These are phyloP conservation scores for Netta rufina DNA, from an alignment of 2,797 vertebrate genomes.

Conservation along the genomic window DNA sequence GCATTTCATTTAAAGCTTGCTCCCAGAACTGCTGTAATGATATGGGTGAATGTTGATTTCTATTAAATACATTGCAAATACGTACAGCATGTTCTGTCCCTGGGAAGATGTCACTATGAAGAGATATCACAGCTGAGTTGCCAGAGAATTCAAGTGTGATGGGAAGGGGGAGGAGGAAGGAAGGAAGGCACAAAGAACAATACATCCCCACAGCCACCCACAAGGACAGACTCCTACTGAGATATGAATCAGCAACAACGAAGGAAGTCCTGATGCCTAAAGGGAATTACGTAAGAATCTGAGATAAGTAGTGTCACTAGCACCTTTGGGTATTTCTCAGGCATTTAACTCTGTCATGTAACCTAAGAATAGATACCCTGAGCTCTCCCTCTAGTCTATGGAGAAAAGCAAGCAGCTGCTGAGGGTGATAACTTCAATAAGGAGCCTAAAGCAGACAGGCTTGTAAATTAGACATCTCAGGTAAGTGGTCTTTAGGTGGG, in stretches of 20 bases:
- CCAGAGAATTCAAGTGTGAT: conserved; percentile 29
- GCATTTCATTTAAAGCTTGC: neutral
- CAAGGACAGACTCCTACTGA: conserved; percentile 1
- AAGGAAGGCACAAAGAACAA: conserved; percentile 58
- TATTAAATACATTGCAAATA: conserved; percentile 47
- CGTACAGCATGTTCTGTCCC: conserved; percentile 59
- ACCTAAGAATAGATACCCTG: neutral
- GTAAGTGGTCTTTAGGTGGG: neutral
- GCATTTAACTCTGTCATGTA: neutral
- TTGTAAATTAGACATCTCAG: neutral
- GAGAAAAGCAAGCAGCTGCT: neutral
- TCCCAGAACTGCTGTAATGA: conserved; percentile 9
- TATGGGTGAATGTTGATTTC: conserved; percentile 16
- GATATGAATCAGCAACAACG: conserved; percentile 38
- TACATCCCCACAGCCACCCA: conserved; percentile 65
- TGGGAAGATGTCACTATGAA: conserved; percentile 51
- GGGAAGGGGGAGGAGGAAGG: conserved; percentile 39
- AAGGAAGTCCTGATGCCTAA: conserved; percentile 15
- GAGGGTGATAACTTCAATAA: conserved; percentile 8
- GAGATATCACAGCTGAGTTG: conserved; percentile 14
- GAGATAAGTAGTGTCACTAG: conserved; percentile 15
- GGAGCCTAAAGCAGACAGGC: neutral
- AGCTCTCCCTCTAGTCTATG: neutral
- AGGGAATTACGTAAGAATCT: conserved; percentile 19
- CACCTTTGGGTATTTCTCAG: neutral